These are phyloP conservation scores for Trialeurodes vaporariorum DNA, from an alignment of 1,140 invertebrate species.

Conservation along the genomic window DNA sequence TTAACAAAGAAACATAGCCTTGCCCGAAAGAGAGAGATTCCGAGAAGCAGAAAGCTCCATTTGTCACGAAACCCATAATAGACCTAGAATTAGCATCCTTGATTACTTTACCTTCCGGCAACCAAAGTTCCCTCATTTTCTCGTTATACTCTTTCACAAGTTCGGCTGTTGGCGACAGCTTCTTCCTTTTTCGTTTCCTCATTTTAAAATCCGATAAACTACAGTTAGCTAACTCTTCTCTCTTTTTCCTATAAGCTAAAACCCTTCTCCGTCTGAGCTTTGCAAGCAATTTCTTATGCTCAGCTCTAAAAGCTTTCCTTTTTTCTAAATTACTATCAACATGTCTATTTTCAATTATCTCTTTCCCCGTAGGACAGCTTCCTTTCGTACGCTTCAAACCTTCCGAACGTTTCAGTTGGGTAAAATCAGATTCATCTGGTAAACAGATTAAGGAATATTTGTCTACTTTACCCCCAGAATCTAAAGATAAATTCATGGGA, in stretches of 20 bases:
- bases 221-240: conserved; percentile 18
- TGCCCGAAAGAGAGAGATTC: not conserved
- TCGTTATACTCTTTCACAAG: conserved; percentile 41
- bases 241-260: conserved; percentile 37
- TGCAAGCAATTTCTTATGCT: conserved; percentile 47
- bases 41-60: not conserved
- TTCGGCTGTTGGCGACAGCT: conserved; percentile 24
- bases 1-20: not conserved
- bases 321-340: conserved; percentile 33
- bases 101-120: conserved; percentile 40
- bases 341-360: conserved; percentile 17
- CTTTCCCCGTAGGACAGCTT: not conserved
- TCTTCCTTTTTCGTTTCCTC: conserved; percentile 7
- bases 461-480: conserved; percentile 1
- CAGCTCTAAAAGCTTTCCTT: conserved; percentile 41
- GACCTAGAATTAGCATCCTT: not conserved
- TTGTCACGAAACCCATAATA: not conserved
- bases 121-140: conserved; percentile 53
- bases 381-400: not conserved
- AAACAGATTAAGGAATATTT: conserved; percentile 6
- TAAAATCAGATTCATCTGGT: conserved; percentile 4
- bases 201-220: conserved; percentile 14
- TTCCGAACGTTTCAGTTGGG: not conserved
- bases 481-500: not conserved
- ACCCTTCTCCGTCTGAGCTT: conserved; percentile 41